These are phyloP conservation scores for Euglossa dilemma DNA, from an alignment of 1,140 invertebrate genomes.

Conservation along the genomic window DNA sequence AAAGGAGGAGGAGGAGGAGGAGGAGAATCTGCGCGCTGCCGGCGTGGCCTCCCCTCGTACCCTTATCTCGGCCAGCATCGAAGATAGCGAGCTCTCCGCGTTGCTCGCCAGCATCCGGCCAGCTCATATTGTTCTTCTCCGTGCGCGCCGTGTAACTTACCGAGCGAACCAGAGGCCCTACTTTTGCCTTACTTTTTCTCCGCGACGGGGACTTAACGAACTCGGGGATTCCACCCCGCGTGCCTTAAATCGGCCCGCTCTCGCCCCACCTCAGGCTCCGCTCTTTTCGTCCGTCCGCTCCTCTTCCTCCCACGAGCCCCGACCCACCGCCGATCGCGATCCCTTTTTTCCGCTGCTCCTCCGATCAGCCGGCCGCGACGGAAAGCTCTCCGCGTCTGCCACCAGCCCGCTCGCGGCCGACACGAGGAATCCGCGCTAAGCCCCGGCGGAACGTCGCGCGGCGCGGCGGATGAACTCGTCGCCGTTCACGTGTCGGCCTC, in stretches of 20 bases:
- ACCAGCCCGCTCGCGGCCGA: constrained; percentile 19
- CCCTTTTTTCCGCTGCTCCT: constrained; percentile 32
- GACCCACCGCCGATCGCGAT: no score
- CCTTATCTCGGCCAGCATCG: constrained; percentile 79
- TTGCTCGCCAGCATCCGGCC: constrained; percentile 48
- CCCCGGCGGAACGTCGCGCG: constrained; percentile 51
- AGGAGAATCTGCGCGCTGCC: constrained; percentile 47
- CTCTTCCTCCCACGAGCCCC: neutral
- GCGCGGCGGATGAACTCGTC: constrained; percentile 53
- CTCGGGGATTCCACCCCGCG: neutral
- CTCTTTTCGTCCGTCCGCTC: constrained; percentile 26
- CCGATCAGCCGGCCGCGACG: constrained; percentile 26
- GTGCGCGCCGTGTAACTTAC: constrained; percentile 63
- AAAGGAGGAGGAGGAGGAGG: constrained; percentile 2
- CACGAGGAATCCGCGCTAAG: constrained; percentile 54
- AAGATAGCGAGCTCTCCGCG: constrained; percentile 75
- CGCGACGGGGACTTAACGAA: constrained; percentile 8
- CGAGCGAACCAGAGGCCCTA: constrained; percentile 31
- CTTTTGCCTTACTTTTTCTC: no score
- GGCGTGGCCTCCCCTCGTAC: constrained; percentile 47
- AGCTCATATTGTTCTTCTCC: constrained; percentile 80
- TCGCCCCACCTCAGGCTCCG: constrained; percentile 48
- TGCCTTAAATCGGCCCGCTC: constrained; percentile 76
- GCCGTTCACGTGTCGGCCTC: constrained; percentile 30
- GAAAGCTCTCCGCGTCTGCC: neutral